Evolutionary conservation across 1,140 invertebrate species (phyloP), one percentile per base, ranked within the genome.

Genomic region (Sinella curviseta): DNA sequence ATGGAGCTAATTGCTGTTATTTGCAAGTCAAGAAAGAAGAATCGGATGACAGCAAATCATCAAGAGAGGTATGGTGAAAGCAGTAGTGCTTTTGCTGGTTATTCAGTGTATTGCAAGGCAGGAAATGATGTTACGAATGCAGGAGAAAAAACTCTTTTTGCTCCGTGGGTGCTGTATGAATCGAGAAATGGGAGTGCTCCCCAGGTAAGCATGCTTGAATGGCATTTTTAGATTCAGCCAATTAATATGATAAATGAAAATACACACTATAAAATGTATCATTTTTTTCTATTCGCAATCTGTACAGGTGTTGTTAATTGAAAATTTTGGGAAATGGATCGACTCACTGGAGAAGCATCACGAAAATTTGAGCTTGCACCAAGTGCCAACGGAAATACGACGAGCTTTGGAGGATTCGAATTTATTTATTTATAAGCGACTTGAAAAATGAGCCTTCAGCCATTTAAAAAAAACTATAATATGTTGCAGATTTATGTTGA

Each of bases 1-100:
- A 80, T 80, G 78, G 78, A 80, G 26, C 39, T 80, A 24, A 35
- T 73, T 35, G 33, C 74, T 1, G 60, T 80, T 0, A 80, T 80
- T 77, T 80, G 78, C 31, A 70, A n/a, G 57, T 77, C 55, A n/a
- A 35, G 70, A 48, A 76, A 4, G 39, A 48, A n/a, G n/a, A n/a
- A 54, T 30, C 34, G 70, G 65, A 26, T 76, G 75, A 28, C 36
- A 33, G 30, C 4, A 1, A 0, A 65, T 76, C 48, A 57, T 76
- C 17, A 79, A 76, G 65, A 67, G 28, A 60, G 60, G 28, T 33
- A 36, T 0, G 48, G 35, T 28, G 65, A 39, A 31, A 26, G 8
- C 33, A 24, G 30, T 12, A 33, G 67, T 16, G 54, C 20, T 12
- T 24, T 75, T 0, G 75, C 17, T 75, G 54, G 16, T 35, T 75